Evolutionary conservation across 2,888 invertebrate species (phyloP), one percentile per base, ranked within the genome.

Genomic region (Metopia argyrocephala): DNA sequence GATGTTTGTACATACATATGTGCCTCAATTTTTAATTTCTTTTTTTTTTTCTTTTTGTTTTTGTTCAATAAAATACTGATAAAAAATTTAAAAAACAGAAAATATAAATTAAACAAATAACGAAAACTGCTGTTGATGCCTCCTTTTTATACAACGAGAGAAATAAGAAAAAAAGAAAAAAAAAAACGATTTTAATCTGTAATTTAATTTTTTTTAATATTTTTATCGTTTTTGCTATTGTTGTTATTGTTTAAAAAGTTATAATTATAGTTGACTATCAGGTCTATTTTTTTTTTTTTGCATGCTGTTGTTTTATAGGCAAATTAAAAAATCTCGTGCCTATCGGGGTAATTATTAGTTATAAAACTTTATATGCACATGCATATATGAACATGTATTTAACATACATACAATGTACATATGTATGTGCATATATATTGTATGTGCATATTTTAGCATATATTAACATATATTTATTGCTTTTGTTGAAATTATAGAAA

Each of bases 301-400:
- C 28, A 64, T 57, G 18, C 18, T 57, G 28, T 45, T 59, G 6
- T 52, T 75, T 74, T 57, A 31, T 75, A 75, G 66, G 79, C 70
- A 75, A 79, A 75, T 75, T 75, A 38, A 38, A 25, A 75, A 79
- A 75, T 79, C 74, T 75, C 69, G 74, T 79, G 69, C 69, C 74
- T 74, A 69, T 70, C 57, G 57, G 12, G n/a, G 64, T 64, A 73
- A 78, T 62, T 74, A 69, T 57, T 21, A 59, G 28, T 21, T 57
- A 28, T 20, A 48, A 15, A 5, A 52, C 20, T n/a, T n/a, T n/a
- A n/a, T n/a, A n/a, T n/a, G 5, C 52, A 52, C 20, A 21, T 52
- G 20, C 48, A 48, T 48, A 48, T 48, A 18, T 2, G 1, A 15
- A 20, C 20, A 18, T 48, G 7, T 5, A 6, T 38, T 9, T 5